Conservation (phyloP, 2,888 invertebrate genomes). For the Protodeltote pygarga region DNA sequence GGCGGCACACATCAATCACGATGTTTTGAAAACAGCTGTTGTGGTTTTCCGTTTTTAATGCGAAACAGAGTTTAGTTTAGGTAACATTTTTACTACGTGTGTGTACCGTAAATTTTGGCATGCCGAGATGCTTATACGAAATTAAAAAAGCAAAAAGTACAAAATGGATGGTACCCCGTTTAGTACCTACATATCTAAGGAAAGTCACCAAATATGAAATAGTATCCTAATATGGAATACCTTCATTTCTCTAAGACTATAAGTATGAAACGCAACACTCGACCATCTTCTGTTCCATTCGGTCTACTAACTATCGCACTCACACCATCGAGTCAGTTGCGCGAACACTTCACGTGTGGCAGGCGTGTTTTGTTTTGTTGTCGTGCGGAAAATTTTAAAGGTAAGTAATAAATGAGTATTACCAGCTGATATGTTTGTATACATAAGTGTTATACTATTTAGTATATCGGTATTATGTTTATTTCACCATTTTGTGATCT, state of each 20-base stretch:
- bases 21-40: neutral
- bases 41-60: no score
- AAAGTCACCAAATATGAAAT: constrained; percentile 20
- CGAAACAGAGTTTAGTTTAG: no score
- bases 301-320: constrained; percentile 17
- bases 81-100: no score
- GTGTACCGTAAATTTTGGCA: no score
- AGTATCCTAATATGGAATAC: constrained; percentile 28
- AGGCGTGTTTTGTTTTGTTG: constrained; percentile 14
- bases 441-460: constrained; percentile 16
- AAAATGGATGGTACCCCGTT: no score
- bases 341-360: constrained; percentile 22
- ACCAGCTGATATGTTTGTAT: constrained; percentile 17
- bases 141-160: no score
- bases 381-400: constrained; percentile 30
- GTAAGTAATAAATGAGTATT: constrained; percentile 30
- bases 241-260: constrained; percentile 7
- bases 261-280: constrained; percentile 21
- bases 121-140: no score
- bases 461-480: constrained; percentile 4
- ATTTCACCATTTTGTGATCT: constrained; percentile 8
- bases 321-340: constrained; percentile 25
- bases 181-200: no score
- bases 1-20: constrained; percentile 4
- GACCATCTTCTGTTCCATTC: constrained; percentile 28